These are phyloP conservation scores for Pseudoatta argentina DNA, from an alignment of 1,140 invertebrate species.

Conservation along the genomic window DNA sequence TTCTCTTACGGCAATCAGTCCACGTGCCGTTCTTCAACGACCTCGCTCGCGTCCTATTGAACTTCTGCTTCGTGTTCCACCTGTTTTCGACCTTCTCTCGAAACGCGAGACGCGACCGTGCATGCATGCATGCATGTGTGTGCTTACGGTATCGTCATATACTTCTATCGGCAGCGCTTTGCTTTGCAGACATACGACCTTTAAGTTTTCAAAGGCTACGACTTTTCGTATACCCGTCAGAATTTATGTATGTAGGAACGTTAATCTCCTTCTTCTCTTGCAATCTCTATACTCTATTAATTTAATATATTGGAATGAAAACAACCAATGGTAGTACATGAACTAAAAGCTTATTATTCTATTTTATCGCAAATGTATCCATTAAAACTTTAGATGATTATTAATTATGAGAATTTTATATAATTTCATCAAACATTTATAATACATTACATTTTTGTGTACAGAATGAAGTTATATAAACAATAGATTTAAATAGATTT, in stretches of 20 bases:
- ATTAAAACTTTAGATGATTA: conserved; percentile 11
- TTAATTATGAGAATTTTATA: conserved; percentile 17
- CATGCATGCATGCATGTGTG: background rate
- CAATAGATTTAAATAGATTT: conserved; percentile 27
- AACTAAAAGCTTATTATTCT: background rate
- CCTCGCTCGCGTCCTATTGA: conserved; percentile 45
- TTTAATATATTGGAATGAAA: background rate
- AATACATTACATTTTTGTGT: background rate
- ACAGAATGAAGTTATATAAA: conserved; percentile 6
- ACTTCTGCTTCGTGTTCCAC: conserved; percentile 42
- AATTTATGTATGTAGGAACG: conserved; percentile 29
- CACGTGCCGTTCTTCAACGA: conserved; percentile 9
- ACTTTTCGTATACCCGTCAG: conserved; percentile 34
- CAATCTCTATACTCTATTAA: conserved; percentile 12
- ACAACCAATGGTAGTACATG: background rate
- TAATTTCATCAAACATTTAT: background rate
- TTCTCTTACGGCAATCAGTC: conserved; percentile 40
- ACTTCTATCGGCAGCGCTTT: conserved; percentile 17
- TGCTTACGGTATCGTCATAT: conserved; percentile 27
- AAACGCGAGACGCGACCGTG: conserved; percentile 6
- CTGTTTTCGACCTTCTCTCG: conserved; percentile 43
- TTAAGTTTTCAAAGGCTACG: conserved; percentile 53
- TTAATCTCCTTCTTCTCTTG: background rate
- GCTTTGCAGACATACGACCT: conserved; percentile 33
- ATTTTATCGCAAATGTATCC: background rate